Conservation (phyloP, 2,113 vertebrate genomes). For the Hippocampus comes region DNA sequence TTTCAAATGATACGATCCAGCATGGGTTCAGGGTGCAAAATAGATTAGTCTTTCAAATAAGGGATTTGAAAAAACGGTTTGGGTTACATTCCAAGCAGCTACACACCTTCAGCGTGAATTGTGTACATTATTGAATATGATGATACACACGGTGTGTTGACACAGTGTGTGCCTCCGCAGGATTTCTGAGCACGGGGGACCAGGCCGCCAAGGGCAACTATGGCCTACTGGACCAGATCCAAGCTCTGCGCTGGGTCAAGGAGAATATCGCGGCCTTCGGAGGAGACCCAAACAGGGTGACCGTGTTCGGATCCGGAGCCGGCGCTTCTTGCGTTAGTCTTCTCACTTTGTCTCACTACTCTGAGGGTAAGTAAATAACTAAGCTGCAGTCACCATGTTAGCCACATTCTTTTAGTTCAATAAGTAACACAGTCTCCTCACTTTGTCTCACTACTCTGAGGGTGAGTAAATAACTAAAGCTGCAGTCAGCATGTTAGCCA, state of each 20-base stretch:
- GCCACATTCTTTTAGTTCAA: background rate
- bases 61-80: background rate
- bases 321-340: constrained; percentile 97
- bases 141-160: background rate
- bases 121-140: background rate
- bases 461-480: constrained; percentile 8
- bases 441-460: no score
- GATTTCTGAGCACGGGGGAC: constrained; percentile 94
- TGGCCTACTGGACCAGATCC: constrained; percentile 94
- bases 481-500: background rate
- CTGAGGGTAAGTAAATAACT: constrained; percentile 76
- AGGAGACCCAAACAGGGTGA: constrained; percentile 90
- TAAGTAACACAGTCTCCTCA: no score
- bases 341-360: constrained; percentile 93
- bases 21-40: no score
- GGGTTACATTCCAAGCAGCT: background rate
- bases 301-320: constrained; percentile 94
- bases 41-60: no score
- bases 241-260: constrained; percentile 94
- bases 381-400: background rate
- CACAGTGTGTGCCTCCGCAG: constrained; percentile 55
- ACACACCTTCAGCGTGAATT: no score
- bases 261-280: constrained; percentile 93
- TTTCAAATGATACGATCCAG: no score
- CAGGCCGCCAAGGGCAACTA: constrained; percentile 97